Percentiles rank a stretch among this genome's conserved stretches.
Conservation (phyloP, 1,140 invertebrate species). For the Colletes latitarsis region DNA sequence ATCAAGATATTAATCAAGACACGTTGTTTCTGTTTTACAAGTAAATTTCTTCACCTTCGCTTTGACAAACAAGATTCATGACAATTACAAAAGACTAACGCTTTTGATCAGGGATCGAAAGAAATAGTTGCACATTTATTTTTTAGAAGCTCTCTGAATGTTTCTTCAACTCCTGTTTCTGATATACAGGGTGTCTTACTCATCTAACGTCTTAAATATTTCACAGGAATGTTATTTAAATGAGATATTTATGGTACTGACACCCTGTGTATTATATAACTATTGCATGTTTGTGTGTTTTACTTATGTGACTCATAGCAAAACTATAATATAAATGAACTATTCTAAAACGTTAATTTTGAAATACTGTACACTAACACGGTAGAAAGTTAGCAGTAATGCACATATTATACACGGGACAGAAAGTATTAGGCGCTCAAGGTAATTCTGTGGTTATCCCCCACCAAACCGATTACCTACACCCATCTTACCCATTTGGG, state of each 20-base stretch:
- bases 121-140: no score
- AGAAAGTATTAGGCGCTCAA: neutral
- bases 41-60: neutral
- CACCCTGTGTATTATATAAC: neutral
- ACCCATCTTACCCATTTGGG: neutral
- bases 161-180: no score
- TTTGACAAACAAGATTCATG: constrained; percentile 1
- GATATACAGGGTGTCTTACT: neutral
- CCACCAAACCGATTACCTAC: neutral
- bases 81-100: neutral
- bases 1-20: neutral
- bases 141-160: no score
- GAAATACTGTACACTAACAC: constrained; percentile 6
- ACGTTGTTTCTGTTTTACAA: neutral
- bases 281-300: constrained; percentile 27
- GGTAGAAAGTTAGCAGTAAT: neutral
- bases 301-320: neutral
- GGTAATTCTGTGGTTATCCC: neutral
- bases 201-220: no score
- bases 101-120: neutral
- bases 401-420: neutral
- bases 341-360: neutral
- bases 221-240: no score
- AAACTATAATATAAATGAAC: neutral
- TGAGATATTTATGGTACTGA: no score